Percentiles rank a stretch among this genome's conserved stretches.
These are phyloP conservation scores for Plemyria rubiginata DNA, from an alignment of 2,888 invertebrate species.

Conservation along the genomic window DNA sequence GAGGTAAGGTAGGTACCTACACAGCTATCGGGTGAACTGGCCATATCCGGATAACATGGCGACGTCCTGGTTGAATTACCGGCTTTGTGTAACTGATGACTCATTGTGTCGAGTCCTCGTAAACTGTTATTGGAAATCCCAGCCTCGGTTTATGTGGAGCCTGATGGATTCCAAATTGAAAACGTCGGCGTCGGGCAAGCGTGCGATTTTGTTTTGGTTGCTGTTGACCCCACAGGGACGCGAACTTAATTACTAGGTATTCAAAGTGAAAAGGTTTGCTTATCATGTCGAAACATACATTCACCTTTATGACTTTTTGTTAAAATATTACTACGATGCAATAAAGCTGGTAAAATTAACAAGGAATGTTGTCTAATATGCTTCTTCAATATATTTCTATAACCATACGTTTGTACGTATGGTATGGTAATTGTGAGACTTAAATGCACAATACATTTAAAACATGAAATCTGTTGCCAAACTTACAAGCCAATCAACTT, in stretches of 20 bases:
- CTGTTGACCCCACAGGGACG: constrained; percentile 16
- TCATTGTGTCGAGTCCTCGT: constrained; percentile 54
- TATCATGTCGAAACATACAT: constrained; percentile 11
- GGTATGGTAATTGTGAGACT: neutral
- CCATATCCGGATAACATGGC: constrained; percentile 57
- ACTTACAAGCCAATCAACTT: neutral
- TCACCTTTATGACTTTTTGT: constrained; percentile 3
- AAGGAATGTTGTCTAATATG: neutral
- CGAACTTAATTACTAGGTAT: constrained; percentile 22
- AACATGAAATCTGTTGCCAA: constrained; percentile 1
- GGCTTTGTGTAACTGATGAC: constrained; percentile 62
- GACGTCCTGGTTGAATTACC: constrained; percentile 57
- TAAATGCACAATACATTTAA: constrained; percentile 7
- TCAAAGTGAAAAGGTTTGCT: constrained; percentile 13
- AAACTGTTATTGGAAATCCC: constrained; percentile 56
- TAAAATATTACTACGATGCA: neutral
- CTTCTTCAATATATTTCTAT: too few species aligned
- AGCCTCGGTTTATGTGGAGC: constrained; percentile 39
- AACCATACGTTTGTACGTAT: neutral
- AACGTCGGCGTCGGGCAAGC: constrained; percentile 33
- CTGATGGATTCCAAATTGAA: constrained; percentile 40
- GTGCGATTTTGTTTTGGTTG: constrained; percentile 36
- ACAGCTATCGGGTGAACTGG: constrained; percentile 43
- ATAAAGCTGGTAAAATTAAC: neutral
- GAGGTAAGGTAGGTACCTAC: constrained; percentile 35